Conservation (phyloP, 2,113 vertebrate genomes). For the Odobenus rosmarus region DNA sequence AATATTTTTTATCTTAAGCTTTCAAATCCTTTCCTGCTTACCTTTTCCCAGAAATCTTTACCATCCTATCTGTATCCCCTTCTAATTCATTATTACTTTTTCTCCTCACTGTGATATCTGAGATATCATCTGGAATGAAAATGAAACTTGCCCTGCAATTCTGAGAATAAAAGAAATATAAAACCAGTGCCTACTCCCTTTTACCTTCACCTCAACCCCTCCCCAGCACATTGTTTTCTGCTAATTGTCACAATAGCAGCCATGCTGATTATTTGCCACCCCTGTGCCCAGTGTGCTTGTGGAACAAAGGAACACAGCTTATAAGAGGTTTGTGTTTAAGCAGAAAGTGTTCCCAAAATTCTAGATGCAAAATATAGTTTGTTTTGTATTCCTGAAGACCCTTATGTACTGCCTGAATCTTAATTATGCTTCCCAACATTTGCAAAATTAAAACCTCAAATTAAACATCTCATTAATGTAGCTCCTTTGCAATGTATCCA, state of each 20-base stretch:
- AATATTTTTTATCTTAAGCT: slow-evolving; percentile 1
- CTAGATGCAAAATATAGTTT: slow-evolving; percentile 19
- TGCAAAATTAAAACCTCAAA: slow-evolving; percentile 67
- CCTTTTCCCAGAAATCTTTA: background rate
- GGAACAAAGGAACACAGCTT: background rate
- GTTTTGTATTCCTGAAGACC: slow-evolving; percentile 60
- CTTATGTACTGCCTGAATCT: background rate
- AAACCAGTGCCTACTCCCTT: background rate
- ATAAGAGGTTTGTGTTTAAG: background rate
- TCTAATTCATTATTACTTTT: background rate
- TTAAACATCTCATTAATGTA: slow-evolving; percentile 57
- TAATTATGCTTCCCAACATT: slow-evolving; percentile 56
- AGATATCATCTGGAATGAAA: slow-evolving; percentile 6
- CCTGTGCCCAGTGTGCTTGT: background rate
- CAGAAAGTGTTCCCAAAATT: slow-evolving; percentile 21
- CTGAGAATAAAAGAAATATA: slow-evolving; percentile 14
- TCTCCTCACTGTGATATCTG: background rate
- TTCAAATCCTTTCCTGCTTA: background rate
- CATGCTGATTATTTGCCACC: background rate
- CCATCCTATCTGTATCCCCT: background rate
- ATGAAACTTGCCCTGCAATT: slow-evolving; percentile 37
- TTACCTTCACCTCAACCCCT: background rate
- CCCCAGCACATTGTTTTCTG: background rate
- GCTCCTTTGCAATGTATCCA: slow-evolving; percentile 50
- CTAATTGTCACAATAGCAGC: background rate